Evolutionary conservation across 1,140 invertebrate genomes (phyloP).

Genomic region (Drosophila arizonae): DNA sequence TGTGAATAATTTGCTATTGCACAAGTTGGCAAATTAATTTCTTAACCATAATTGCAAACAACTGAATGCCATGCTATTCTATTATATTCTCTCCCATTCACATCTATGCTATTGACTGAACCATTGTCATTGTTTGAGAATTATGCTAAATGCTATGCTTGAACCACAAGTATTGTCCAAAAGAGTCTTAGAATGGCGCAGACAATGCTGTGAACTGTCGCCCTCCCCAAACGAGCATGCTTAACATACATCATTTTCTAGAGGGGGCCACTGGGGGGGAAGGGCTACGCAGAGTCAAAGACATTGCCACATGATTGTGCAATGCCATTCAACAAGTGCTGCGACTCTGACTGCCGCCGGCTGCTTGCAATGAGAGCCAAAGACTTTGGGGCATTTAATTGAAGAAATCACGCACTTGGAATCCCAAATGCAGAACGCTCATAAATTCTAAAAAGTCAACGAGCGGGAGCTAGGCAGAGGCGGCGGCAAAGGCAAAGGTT

Average conservation of each 20-base stretch:
- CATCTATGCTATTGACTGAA: constrained; percentile 30
- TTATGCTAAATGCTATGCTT: constrained; percentile 34
- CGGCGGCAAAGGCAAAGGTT: background rate
- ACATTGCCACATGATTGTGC: constrained; percentile 57
- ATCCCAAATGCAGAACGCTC: constrained; percentile 29
- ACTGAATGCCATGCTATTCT: constrained; percentile 3
- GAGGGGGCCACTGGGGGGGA: background rate
- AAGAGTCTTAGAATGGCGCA: constrained; percentile 18
- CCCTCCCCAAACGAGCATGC: constrained; percentile 11
- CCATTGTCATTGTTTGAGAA: constrained; percentile 50
- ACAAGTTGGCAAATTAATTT: constrained; percentile 38
- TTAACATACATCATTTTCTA: constrained; percentile 38
- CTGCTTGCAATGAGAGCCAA: constrained; percentile 31
- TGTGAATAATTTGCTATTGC: constrained; percentile 19
- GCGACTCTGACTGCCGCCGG: constrained; percentile 2
- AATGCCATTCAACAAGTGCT: constrained; percentile 47
- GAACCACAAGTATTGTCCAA: constrained; percentile 38
- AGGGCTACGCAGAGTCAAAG: constrained; percentile 2
- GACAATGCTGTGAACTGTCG: constrained; percentile 34
- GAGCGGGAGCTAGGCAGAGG: background rate
- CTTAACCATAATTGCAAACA: constrained; percentile 40
- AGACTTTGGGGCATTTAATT: constrained; percentile 70
- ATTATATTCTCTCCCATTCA: constrained; percentile 3
- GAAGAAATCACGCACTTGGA: constrained; percentile 76
- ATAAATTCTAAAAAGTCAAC: constrained; percentile 52